Evolutionary conservation across 2,113 vertebrate species (phyloP), one percentile per base, ranked within the genome.

Genomic region (Abramis brama): DNA sequence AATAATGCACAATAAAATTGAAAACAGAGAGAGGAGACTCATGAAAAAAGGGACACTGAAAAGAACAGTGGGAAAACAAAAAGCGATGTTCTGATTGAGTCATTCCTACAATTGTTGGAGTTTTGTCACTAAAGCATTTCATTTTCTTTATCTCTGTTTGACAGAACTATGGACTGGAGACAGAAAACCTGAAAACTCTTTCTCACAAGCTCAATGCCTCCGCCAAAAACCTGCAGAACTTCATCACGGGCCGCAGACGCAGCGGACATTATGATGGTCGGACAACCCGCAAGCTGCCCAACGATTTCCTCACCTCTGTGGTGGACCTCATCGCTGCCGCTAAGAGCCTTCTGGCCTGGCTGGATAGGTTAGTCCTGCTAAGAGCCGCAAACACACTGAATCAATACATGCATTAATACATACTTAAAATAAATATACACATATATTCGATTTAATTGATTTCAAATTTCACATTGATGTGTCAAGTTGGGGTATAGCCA

Each of bases 151-250:
- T 85, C 13, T 80, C n/a, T 70, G 27, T 71, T 50, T 84, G 64
- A 83, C 83, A 89, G 88, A 89, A 89, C 50, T 89, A 89, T 7
- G 88, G 88, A 13, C 59, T 89, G 30, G 88, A 89, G 82, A 89
- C 88, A 1, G 88, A 89, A 77, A 89, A 89, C 59, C 86, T 89
- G 73, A 89, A 89, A 75, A 89, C 88, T 6, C 86, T 89, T 15
- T 89, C 88, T 9, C 88, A 89, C 83, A 89, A 89, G 86, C 93
- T 96, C 83, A 96, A 95, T 1, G 93, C 94, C 21, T 95, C 95
- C 0, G 95, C 95, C 89, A 96, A 96, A 93, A 96, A 96, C 82
- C 94, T 96, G n/a, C 95, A 96, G 91, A 96, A 95, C 91, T 96
- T 96, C 33, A 95, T 96, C 83, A 94, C 94, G 1, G 93, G 95